Conservation (phyloP, 2,113 vertebrate species). For the Lophura nycthemera region DNA sequence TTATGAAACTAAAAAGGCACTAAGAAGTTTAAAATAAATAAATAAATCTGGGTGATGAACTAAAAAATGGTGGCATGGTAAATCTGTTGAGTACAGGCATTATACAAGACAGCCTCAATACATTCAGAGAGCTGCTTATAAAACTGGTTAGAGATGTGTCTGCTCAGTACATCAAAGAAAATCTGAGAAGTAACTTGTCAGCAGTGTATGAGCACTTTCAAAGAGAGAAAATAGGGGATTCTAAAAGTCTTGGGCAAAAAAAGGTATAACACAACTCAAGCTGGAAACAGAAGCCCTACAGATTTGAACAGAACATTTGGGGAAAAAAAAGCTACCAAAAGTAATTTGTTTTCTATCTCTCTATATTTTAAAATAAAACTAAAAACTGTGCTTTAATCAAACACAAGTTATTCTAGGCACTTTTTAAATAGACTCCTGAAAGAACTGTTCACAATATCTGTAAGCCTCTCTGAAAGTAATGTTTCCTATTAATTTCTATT, state of each 20-base stretch:
- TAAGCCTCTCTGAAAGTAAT: too few relatives aligned
- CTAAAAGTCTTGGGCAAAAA: not conserved
- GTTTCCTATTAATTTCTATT: too few relatives aligned
- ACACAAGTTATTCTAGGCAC: not conserved
- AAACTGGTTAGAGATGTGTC: slow-evolving; percentile 26
- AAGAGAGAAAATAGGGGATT: not conserved
- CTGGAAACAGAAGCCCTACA: not conserved
- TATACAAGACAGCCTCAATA: not conserved
- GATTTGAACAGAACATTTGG: not conserved
- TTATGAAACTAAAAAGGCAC: not conserved
- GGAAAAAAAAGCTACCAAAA: not conserved
- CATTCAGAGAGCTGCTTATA: not conserved
- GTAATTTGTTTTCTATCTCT: not conserved
- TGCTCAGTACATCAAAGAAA: slow-evolving; percentile 20
- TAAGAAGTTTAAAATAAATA: not conserved
- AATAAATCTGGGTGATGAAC: not conserved
- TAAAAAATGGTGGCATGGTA: not conserved
- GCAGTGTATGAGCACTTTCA: not conserved
- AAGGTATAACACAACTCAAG: not conserved
- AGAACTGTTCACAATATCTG: not conserved
- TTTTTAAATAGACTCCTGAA: not conserved
- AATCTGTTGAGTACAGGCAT: not conserved
- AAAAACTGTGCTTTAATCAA: not conserved
- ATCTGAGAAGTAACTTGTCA: slow-evolving; percentile 30
- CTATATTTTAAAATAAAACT: not conserved